Evolutionary conservation across 2,888 invertebrate species (phyloP).

Genomic region (Cephus spinipes): DNA sequence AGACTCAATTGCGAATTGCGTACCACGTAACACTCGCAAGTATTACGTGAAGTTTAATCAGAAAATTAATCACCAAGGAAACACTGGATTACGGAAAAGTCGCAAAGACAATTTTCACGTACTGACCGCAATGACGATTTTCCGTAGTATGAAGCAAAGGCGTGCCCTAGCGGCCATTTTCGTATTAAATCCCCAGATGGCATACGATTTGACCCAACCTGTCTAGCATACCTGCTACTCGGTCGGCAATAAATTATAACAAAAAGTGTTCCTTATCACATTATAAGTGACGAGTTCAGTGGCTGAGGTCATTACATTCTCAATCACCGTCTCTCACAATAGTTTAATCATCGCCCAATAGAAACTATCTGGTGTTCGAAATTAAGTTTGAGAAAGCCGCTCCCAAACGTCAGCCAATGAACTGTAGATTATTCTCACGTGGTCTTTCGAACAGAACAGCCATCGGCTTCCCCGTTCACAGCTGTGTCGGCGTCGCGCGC

Average conservation of each 20-base stretch:
- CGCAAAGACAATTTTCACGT: conserved; percentile 12
- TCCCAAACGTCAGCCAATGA: neutral
- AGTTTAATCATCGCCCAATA: neutral
- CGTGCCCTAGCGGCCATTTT: conserved; percentile 6
- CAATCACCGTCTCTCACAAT: neutral
- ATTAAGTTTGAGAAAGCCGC: neutral
- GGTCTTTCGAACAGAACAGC: neutral
- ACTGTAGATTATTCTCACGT: neutral
- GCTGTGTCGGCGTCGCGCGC: conserved; percentile 40
- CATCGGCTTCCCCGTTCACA: conserved; percentile 16
- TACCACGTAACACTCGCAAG: conserved; percentile 5
- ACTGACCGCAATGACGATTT: neutral
- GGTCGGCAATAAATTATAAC: neutral
- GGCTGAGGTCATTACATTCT: neutral
- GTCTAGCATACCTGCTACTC: neutral
- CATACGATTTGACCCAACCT: neutral
- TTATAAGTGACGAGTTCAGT: neutral
- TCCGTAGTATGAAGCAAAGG: neutral
- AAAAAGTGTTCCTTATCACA: neutral
- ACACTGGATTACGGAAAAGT: conserved; percentile 5
- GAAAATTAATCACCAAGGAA: neutral
- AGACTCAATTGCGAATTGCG: conserved; percentile 31
- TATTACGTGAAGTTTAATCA: neutral
- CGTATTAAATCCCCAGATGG: neutral
- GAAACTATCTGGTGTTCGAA: neutral